These are phyloP conservation scores for Ictidomys tridecemlineatus DNA, from an alignment of 2,113 vertebrate species.

Conservation along the genomic window DNA sequence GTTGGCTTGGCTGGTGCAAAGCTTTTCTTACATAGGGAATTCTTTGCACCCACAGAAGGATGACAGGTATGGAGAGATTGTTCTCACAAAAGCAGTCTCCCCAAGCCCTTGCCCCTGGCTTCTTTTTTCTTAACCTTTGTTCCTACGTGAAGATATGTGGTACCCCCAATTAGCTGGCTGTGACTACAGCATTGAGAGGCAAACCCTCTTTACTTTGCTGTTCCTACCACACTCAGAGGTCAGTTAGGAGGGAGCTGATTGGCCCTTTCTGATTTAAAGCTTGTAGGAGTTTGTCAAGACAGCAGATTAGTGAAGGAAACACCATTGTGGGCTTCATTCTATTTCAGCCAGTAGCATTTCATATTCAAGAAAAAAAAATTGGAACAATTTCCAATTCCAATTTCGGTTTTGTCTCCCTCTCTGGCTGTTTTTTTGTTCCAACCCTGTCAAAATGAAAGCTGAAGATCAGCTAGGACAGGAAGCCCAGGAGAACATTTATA, in stretches of 20 bases:
- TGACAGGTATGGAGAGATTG: neutral
- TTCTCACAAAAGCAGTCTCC: neutral
- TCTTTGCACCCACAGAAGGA: neutral
- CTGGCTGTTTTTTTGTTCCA: neutral
- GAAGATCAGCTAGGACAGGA: neutral
- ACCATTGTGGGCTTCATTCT: neutral
- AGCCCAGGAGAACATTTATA: neutral
- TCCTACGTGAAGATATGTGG: neutral
- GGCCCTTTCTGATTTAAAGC: neutral
- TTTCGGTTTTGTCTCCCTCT: neutral
- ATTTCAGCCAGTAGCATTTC: conserved; percentile 17
- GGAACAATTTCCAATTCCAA: neutral
- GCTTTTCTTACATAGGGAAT: neutral
- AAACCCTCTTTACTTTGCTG: neutral
- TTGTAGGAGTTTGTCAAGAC: conserved; percentile 11
- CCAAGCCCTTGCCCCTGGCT: neutral
- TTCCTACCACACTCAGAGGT: neutral
- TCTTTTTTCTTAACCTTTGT: conserved; percentile 11
- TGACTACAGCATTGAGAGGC: neutral
- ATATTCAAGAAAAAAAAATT: neutral
- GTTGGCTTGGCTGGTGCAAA: neutral
- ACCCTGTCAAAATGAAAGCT: neutral
- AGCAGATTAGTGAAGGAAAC: conserved; percentile 22
- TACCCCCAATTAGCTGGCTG: neutral
- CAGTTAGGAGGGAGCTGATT: neutral